phyloP scores from a whole-genome alignment of 2,888 invertebrate genomes.

The Iphiclides podalirius region DNA sequence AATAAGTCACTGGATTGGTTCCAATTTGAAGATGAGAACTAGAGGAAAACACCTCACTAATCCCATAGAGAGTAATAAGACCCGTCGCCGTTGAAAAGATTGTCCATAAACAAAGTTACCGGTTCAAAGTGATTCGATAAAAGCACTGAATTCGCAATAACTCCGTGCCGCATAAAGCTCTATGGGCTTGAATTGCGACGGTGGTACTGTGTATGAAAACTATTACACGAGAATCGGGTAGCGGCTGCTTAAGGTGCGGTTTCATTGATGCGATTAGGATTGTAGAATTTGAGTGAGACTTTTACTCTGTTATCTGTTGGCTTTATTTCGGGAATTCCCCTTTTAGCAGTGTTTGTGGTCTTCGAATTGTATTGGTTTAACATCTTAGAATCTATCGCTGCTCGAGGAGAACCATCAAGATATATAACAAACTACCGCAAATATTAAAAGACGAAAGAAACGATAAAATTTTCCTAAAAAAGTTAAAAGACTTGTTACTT shows the following conservation, averaged over 20 bases:
- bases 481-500: too few relatives aligned
- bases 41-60: neutral
- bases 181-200: slow-evolving; percentile 19
- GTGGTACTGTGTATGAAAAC: neutral
- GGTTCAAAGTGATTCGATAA: slow-evolving; percentile 16
- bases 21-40: neutral
- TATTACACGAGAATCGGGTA: slow-evolving; percentile 10
- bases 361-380: too few relatives aligned
- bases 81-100: neutral
- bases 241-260: slow-evolving; percentile 11
- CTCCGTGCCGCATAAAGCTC: neutral
- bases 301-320: too few relatives aligned
- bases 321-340: too few relatives aligned
- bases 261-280: neutral
- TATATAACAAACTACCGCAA: too few relatives aligned
- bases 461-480: too few relatives aligned
- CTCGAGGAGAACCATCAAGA: too few relatives aligned
- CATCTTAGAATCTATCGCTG: too few relatives aligned
- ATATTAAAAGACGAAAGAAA: too few relatives aligned
- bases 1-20: neutral
- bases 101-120: slow-evolving; percentile 11
- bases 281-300: too few relatives aligned
- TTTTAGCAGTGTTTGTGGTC: too few relatives aligned
- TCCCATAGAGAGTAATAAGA: neutral
- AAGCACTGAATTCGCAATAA: slow-evolving; percentile 18